Percentiles rank a stretch among this genome's conserved stretches.
These are phyloP conservation scores for Campoplex nolae DNA, from an alignment of 2,888 invertebrate genomes.

Conservation along the genomic window DNA sequence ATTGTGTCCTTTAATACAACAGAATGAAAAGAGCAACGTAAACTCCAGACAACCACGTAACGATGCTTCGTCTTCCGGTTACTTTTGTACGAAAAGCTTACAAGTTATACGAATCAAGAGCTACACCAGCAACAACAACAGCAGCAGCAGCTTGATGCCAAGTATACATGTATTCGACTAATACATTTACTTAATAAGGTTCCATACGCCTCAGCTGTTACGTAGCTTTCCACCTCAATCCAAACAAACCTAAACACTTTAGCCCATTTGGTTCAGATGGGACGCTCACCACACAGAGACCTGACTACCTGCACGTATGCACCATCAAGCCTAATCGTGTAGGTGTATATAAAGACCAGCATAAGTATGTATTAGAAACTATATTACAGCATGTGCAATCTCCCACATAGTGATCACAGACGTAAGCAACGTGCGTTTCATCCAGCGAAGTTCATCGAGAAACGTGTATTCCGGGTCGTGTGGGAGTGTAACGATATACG, in stretches of 20 bases:
- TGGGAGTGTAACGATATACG: constrained; percentile 57
- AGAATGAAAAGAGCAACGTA: constrained; percentile 40
- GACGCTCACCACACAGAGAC: background rate
- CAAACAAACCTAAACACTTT: constrained; percentile 5
- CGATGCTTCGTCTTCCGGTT: constrained; percentile 59
- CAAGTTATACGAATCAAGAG: constrained; percentile 2
- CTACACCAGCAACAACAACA: no score
- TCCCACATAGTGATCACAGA: constrained; percentile 41
- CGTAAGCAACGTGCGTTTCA: constrained; percentile 56
- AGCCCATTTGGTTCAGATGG: background rate
- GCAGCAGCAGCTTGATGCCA: background rate
- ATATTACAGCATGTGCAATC: constrained; percentile 42
- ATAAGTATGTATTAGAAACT: background rate
- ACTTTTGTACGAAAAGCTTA: constrained; percentile 9
- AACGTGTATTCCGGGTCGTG: constrained; percentile 61
- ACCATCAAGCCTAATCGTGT: background rate
- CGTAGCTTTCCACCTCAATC: background rate
- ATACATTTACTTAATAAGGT: background rate
- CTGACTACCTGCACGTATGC: background rate
- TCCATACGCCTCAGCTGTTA: background rate
- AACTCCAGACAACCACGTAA: constrained; percentile 57
- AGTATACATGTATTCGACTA: background rate
- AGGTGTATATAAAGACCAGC: constrained; percentile 3
- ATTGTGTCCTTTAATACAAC: constrained; percentile 15
- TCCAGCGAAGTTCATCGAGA: constrained; percentile 31